Percentiles rank a stretch among this genome's conserved stretches.
phyloP scores from a whole-genome alignment of 2,113 vertebrate species.

The Phaetusa simplex region DNA sequence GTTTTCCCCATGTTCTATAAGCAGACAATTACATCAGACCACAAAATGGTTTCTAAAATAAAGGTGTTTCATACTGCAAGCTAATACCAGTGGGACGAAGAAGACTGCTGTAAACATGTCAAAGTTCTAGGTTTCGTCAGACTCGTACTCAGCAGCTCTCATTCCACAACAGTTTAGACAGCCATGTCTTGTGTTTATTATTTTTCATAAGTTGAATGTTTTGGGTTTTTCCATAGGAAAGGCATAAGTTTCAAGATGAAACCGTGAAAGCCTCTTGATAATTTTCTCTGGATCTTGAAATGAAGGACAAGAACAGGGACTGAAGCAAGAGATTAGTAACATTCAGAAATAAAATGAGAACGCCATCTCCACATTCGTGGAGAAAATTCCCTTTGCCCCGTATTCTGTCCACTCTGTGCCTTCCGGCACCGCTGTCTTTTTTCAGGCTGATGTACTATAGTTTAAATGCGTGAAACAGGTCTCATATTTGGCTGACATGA shows the following conservation, averaged over 20 bases:
- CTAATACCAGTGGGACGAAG: background rate
- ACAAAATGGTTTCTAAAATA: constrained; percentile 10
- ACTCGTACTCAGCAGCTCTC: background rate
- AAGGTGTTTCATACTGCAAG: background rate
- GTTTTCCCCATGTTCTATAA: background rate
- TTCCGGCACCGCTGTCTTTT: background rate
- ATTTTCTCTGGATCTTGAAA: background rate
- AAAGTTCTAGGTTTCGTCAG: background rate
- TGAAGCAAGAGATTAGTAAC: background rate
- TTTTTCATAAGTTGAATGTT: background rate
- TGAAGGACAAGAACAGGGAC: background rate
- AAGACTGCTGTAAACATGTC: background rate
- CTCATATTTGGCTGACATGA: constrained; percentile 11
- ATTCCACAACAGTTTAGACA: background rate
- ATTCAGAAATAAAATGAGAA: background rate
- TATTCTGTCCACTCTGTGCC: background rate
- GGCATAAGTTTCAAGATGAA: background rate
- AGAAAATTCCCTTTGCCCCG: background rate
- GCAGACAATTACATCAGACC: background rate
- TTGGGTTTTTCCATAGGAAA: background rate
- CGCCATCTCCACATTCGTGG: background rate
- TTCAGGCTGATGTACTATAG: background rate
- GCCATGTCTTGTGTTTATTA: background rate
- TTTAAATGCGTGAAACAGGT: background rate
- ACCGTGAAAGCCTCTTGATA: background rate